Conservation (phyloP, 2,113 vertebrate genomes). For the Syrrhaptes paradoxus region DNA sequence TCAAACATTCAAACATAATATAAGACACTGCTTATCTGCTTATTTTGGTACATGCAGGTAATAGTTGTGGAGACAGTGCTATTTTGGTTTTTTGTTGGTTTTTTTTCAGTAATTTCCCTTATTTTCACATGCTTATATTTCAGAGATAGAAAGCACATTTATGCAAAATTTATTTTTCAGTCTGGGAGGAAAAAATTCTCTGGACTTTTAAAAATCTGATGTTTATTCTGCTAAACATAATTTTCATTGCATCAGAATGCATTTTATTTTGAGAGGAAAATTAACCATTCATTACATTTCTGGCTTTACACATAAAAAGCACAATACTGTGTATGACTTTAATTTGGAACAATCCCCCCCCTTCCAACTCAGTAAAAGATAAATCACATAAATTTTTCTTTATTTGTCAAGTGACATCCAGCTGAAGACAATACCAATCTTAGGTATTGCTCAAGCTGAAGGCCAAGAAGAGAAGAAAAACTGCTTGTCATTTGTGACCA, state of each 20-base stretch:
- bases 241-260: neutral
- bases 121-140: neutral
- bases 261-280: neutral
- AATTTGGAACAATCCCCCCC: neutral
- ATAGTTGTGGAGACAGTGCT: neutral
- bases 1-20: neutral
- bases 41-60: neutral
- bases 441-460: neutral
- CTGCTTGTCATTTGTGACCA: neutral
- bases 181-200: neutral
- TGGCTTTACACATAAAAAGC: accelerated
- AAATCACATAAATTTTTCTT: neutral
- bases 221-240: neutral
- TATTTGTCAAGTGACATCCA: neutral
- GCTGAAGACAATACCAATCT: neutral
- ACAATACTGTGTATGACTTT: neutral
- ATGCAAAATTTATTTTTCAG: neutral
- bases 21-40: neutral
- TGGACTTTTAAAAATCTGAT: neutral
- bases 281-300: neutral
- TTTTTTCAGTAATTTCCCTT: neutral
- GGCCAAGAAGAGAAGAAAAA: neutral
- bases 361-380: neutral
- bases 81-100: too few relatives aligned
- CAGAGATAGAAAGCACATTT: neutral